phyloP scores from a whole-genome alignment of 1,140 invertebrate species.

The Drosophila murphyi region DNA sequence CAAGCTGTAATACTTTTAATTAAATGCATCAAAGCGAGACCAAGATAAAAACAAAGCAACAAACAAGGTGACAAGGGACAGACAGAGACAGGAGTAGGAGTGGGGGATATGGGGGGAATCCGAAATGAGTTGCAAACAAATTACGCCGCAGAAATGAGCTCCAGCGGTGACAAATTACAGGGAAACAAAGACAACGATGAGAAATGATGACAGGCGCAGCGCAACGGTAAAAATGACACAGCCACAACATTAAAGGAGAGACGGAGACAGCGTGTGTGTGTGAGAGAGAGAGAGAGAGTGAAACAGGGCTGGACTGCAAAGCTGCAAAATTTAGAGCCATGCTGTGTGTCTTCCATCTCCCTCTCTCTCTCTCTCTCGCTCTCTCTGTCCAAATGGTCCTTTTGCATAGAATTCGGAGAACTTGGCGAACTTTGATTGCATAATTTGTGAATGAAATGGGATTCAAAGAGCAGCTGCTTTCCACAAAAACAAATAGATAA shows the following conservation, averaged over 20 bases:
- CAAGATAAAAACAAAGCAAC: conserved; percentile 49
- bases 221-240: conserved; percentile 52
- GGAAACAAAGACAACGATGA: conserved; percentile 71
- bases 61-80: conserved; percentile 32
- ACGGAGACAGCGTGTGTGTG: conserved; percentile 2
- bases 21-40: conserved; percentile 57
- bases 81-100: not conserved
- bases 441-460: conserved; percentile 42
- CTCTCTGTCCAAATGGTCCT: conserved; percentile 17
- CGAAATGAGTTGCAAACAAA: conserved; percentile 79
- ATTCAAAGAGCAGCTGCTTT: conserved; percentile 45
- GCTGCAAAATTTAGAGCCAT: conserved; percentile 17
- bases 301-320: conserved; percentile 29
- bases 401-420: conserved; percentile 15
- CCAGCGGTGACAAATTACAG: conserved; percentile 81
- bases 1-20: conserved; percentile 69
- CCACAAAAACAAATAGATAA: not conserved
- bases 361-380: not conserved
- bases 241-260: conserved; percentile 22
- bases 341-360: not conserved
- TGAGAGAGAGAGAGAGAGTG: conserved; percentile 15
- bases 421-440: conserved; percentile 59
- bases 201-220: conserved; percentile 73
- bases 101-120: conserved; percentile 28
- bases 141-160: conserved; percentile 77